Evolutionary conservation across 2,888 invertebrate genomes (phyloP).

Genomic region (Tridacna crocea): DNA sequence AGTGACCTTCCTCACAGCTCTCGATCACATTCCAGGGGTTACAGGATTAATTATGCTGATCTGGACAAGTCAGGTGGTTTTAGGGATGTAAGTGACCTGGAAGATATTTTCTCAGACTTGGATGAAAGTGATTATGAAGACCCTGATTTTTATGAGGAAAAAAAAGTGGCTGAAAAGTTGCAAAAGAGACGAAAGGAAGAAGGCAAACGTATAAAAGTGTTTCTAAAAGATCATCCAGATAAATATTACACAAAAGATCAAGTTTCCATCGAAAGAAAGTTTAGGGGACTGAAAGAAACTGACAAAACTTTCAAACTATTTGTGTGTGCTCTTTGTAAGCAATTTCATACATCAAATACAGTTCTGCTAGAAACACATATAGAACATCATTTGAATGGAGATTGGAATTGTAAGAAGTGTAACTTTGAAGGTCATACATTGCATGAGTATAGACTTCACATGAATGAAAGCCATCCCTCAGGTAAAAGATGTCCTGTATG

Average conservation of each 20-base stretch:
- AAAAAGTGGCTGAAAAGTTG: neutral
- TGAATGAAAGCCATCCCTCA: neutral
- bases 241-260: neutral
- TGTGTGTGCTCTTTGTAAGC: neutral
- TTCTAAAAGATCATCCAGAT: neutral
- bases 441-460: neutral
- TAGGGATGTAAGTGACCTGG: neutral
- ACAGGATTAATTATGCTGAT: neutral
- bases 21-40: neutral
- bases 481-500: neutral
- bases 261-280: neutral
- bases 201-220: neutral
- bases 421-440: neutral
- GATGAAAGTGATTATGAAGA: neutral
- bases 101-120: neutral
- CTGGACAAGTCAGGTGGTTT: neutral
- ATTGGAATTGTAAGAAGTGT: neutral
- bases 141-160: neutral
- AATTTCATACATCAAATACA: neutral
- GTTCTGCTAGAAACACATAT: neutral
- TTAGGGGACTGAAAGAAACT: neutral
- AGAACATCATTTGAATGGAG: slow-evolving; percentile 1
- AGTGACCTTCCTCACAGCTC: neutral
- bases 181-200: neutral
- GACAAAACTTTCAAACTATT: neutral